Conservation (phyloP, 2,113 vertebrate species). For the Mellivora capensis region DNA sequence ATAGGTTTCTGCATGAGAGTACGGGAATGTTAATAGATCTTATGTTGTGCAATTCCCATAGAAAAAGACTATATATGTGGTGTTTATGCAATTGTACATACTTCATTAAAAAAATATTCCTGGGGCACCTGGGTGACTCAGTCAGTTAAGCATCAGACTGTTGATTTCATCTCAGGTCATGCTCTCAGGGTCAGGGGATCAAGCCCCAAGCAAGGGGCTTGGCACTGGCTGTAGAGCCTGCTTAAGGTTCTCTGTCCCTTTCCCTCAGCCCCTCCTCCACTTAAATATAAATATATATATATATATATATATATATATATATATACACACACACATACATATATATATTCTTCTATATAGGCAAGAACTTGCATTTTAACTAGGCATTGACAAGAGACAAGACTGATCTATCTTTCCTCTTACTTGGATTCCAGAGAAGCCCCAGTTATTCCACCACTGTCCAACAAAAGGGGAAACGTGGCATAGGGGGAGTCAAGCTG, state of each 20-base stretch:
- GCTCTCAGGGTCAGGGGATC: not conserved
- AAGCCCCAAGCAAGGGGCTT: not conserved
- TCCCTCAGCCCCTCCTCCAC: not conserved
- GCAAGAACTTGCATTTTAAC: slow-evolving; percentile 14
- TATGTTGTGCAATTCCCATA: not conserved
- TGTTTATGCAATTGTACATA: not conserved
- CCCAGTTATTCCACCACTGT: not conserved
- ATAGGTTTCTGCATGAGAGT: not conserved
- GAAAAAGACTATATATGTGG: not conserved
- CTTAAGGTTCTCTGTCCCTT: not conserved
- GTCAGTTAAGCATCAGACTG: not conserved
- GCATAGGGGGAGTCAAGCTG: not conserved
- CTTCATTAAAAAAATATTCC: not conserved
- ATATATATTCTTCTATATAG: too few species aligned
- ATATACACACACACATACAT: too few species aligned
- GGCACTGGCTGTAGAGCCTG: not conserved
- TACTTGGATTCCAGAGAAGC: not conserved
- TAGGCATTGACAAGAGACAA: not conserved
- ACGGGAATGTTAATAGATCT: not conserved
- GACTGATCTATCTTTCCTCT: not conserved
- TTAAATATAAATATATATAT: not conserved
- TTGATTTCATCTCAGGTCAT: not conserved
- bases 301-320: not conserved
- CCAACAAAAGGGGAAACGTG: not conserved
- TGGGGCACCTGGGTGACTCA: not conserved